Base-by-base conservation (phyloP, 2,888 invertebrate species). In the Agriotes lineatus region DNA sequence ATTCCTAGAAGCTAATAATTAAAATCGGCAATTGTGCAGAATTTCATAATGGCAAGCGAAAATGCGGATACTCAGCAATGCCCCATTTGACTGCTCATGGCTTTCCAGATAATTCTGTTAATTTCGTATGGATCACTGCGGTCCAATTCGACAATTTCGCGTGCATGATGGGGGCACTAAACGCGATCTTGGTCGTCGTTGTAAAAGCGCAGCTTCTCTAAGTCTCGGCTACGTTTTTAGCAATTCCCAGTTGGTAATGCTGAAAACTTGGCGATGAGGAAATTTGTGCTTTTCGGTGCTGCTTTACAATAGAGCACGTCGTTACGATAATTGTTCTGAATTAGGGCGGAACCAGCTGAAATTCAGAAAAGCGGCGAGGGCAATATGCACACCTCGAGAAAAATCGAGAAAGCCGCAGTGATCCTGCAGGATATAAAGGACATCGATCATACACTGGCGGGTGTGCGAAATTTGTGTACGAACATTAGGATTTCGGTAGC, bases 351-450 rank as follows among this genome's bases (percentile, higher is more conserved):
- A 44, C 10, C 20, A 10, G 18, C 19, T 1, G 20, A 48, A 1
- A 19, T 22, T 20, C 10, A 12, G 7, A 39, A 12, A 22, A 48
- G 6, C 10, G n/a, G 10, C n/a, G 16, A 16, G n/a, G 22, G 12
- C 12, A 14, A 20, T 12, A 20, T 20, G n/a, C 22, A 4, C 25
- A 25, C 6, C 22, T 12, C 0, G 12, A 12, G 20, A 25, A 48
- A n/a, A 48, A 22, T 22, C 48, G 12, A 48, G 22, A 48, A 20
- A 48, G 22, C 48, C 22, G 22, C 12, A 22, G 6, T 20, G 48
- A 48, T 48, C 20, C 48, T 22, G 22, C n/a, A 12, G 48, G 48
- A 48, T 48, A 22, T 48, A 48, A 48, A 48, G 22, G 25, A 48
- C 48, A 48, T 48, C 48, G 48, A 48, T 48, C 48, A 48, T 48